Evolutionary conservation across 2,888 invertebrate genomes (phyloP), one percentile per base, ranked within the genome.

Genomic region (Hyles lineata): DNA sequence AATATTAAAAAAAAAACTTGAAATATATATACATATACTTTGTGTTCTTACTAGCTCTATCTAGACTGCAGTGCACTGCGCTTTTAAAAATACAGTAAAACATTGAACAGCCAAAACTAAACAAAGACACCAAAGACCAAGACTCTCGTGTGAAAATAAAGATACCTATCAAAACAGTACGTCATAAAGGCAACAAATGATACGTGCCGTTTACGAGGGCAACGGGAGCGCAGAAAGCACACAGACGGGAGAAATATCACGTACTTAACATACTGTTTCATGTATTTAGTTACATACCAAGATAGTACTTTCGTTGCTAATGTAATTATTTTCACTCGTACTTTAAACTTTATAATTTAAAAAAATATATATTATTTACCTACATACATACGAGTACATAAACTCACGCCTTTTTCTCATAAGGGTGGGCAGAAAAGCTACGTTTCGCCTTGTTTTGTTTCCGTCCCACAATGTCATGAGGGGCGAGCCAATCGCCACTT

Each of bases 171-270:
- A 60, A 60, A 25, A 23, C 23, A 60, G 23, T 29, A 23, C 25
- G 17, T 25, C 25, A 60, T 6, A 23, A 25, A 60, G 17, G 21
- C 17, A 60, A 60, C 15, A 60, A 60, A 25, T 60, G 25, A 29
- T 23, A 60, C 60, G 60, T 60, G 60, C 23, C 60, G 15, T 60
- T 60, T 60, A 25, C 60, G 60, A 60, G 25, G 23, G 23, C 17
- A 29, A 17, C 60, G 25, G 17, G 60, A 55, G 55, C 19, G 55
- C 7, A n/a, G 55, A 55, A 55, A 55, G 55, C 55, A n/a, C 55
- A 55, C 55, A 55, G 19, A 17, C 55, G 11, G 9, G 5, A 23
- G 60, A 23, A 25, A 60, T 60, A 60, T 15, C 60, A 60, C 60
- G 55, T 55, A 60, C 59, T 59, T 59, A 21, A 59, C 9, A 59